phyloP scores from a whole-genome alignment of 2,888 invertebrate genomes.

The Conistra vaccinii region DNA sequence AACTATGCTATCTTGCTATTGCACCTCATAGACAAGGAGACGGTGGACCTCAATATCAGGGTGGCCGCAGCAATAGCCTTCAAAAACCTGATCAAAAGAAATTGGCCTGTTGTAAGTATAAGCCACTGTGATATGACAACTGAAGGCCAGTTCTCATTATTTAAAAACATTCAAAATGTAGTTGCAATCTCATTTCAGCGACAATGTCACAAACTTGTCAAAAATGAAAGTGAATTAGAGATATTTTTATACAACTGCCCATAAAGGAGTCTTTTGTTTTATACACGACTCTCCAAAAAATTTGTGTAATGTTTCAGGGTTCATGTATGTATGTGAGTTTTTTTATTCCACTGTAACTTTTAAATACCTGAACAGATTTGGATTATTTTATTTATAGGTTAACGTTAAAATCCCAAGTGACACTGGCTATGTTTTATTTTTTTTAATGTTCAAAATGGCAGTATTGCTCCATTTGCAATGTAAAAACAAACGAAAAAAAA shows the following conservation, averaged over 20 bases:
- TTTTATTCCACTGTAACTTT: too few relatives aligned
- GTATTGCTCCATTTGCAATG: too few relatives aligned
- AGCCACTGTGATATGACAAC: neutral
- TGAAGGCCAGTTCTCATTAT: neutral
- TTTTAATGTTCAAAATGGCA: too few relatives aligned
- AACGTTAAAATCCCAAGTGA: too few relatives aligned
- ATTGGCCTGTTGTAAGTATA: slow-evolving; percentile 96
- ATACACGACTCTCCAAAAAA: too few relatives aligned
- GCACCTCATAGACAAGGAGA: slow-evolving; percentile 95
- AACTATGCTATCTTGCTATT: slow-evolving; percentile 97
- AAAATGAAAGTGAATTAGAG: neutral
- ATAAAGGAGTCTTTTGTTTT: too few relatives aligned
- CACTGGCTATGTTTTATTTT: too few relatives aligned
- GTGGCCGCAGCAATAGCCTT: slow-evolving; percentile 98
- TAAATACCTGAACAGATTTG: too few relatives aligned
- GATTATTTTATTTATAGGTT: too few relatives aligned
- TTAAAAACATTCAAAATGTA: neutral
- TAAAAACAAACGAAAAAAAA: too few relatives aligned
- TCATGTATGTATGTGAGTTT: too few relatives aligned
- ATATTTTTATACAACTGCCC: neutral
- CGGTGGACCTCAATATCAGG: slow-evolving; percentile 95
- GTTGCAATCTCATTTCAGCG: neutral
- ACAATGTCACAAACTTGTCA: neutral
- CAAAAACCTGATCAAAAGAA: slow-evolving; percentile 98
- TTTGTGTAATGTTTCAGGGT: too few relatives aligned